Base-by-base conservation (phyloP, 2,888 invertebrate genomes). In the Spilarctia lutea region DNA sequence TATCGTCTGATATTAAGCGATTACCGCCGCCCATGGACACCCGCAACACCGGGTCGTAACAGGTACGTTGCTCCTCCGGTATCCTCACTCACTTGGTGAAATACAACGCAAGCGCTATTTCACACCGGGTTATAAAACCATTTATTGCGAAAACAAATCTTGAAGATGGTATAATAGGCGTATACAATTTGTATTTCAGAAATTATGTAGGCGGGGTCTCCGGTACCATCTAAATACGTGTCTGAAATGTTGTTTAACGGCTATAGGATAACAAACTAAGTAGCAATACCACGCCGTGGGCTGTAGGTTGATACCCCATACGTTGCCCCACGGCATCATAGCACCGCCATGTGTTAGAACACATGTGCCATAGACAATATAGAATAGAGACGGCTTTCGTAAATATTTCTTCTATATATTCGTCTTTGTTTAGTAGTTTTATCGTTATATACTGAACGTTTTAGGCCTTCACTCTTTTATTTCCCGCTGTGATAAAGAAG, bases 341-440 rank as follows among this genome's bases (percentile, higher is more conserved):
- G 42, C 48, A 60, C 30, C 42, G 67, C 66, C 74, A 74, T 74
- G 66, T 75, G 71, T 68, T 60, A 60, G 33, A n/a, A 74, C 60
- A 74, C 60, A 67, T 74, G 74, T 71, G 71, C 67, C 24, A 45
- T 30, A n/a, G 42, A 13, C 13, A 56, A 30, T 20, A 27, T 18
- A 42, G 27, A 30, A 33, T 45, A 63, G 42, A 52, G 7, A 63
- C 20, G 65, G 71, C 63, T 45, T 65, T 42, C 7, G 24, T 48
- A n/a, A 45, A 60, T 30, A 24, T 24, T 48, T 1, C n/a, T 13
- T 30, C 27, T 27, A 16, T 60, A 4, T n/a, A n/a, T n/a, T n/a
- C n/a, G 27, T 16, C 30, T 30, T 30, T 63, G 30, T 63, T 63
- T 63, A 30, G 16, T 6, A 60, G 27, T 10, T 56, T 11, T n/a